Evolutionary conservation across 2,888 invertebrate genomes (phyloP).

Genomic region (Andrena hattorfiana): DNA sequence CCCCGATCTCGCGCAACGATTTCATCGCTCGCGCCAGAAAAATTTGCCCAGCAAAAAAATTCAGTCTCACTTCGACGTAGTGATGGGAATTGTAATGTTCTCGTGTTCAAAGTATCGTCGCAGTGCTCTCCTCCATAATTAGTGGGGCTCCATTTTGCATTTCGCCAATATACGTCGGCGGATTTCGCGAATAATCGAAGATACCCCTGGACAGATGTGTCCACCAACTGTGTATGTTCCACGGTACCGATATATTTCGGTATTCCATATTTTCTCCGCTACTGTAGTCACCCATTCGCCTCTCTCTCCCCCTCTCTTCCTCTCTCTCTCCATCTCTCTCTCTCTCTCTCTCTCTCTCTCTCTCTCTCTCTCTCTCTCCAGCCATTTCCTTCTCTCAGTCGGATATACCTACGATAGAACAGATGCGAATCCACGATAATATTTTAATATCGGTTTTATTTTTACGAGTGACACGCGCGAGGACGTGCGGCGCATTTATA

Average conservation of each 20-base stretch:
- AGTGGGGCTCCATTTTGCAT: not conserved
- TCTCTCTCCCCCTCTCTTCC: accelerated
- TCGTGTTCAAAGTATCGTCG: not conserved
- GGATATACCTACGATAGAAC: constrained; percentile 26
- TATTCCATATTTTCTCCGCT: constrained; percentile 26
- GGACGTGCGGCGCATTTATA: constrained; percentile 43
- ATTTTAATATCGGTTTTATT: constrained; percentile 50
- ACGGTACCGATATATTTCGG: not conserved
- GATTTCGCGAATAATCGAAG: not conserved
- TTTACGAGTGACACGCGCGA: constrained; percentile 11
- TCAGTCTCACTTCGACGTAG: not conserved
- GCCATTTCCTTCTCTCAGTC: too few relatives aligned
- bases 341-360: too few relatives aligned
- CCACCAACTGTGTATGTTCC: not conserved
- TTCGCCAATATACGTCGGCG: not conserved
- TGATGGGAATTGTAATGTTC: not conserved
- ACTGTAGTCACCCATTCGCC: not conserved
- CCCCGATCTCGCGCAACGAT: constrained; percentile 19
- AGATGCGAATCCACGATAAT: constrained; percentile 47
- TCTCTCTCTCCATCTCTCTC: too few relatives aligned
- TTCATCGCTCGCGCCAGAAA: not conserved
- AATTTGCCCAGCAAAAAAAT: constrained; percentile 4
- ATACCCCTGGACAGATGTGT: not conserved
- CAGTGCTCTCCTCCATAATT: not conserved
- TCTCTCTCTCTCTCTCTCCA: not conserved